A percentile compares a stretch with the other conserved stretches of the same genome.
phyloP scores from a whole-genome alignment of 2,113 vertebrate species.

The Mugil cephalus region DNA sequence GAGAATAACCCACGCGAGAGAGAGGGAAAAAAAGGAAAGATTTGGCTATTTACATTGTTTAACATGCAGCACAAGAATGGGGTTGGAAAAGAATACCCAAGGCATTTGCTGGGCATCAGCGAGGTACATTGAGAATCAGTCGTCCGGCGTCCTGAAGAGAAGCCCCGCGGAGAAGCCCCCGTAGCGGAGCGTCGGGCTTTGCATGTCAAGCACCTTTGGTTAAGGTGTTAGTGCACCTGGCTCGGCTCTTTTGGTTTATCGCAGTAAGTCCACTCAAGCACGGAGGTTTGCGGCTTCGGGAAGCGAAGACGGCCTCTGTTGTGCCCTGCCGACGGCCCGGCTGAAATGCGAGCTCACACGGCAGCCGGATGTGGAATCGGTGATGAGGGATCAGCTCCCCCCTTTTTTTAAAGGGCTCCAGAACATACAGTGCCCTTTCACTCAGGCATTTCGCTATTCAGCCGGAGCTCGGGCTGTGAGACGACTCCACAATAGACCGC shows the following conservation, averaged over 20 bases:
- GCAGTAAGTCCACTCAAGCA: constrained; percentile 55
- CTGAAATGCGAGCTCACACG: constrained; percentile 1
- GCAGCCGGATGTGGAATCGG: constrained; percentile 46
- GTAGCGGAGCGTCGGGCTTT: background rate
- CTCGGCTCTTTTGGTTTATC: constrained; percentile 42
- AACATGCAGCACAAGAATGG: constrained; percentile 62
- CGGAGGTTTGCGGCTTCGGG: background rate
- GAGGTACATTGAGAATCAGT: constrained; percentile 43
- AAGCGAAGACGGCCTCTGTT: constrained; percentile 24
- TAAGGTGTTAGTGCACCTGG: constrained; percentile 26
- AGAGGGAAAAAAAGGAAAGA: background rate
- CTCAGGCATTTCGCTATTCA: constrained; percentile 38
- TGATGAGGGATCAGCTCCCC: constrained; percentile 36
- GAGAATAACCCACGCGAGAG: constrained; percentile 60
- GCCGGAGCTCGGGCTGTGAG: constrained; percentile 24
- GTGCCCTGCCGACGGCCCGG: background rate
- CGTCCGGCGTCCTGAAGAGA: constrained; percentile 31
- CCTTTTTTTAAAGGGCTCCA: constrained; percentile 12
- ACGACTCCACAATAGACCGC: constrained; percentile 17
- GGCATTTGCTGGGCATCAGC: constrained; percentile 37
- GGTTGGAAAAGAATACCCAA: constrained; percentile 48
- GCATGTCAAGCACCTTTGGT: constrained; percentile 55
- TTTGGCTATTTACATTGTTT: constrained; percentile 69
- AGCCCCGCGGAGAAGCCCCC: constrained; percentile 50
- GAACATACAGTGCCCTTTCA: constrained; percentile 46